Conservation (phyloP, 2,888 invertebrate genomes). For the Steromphala cineraria region DNA sequence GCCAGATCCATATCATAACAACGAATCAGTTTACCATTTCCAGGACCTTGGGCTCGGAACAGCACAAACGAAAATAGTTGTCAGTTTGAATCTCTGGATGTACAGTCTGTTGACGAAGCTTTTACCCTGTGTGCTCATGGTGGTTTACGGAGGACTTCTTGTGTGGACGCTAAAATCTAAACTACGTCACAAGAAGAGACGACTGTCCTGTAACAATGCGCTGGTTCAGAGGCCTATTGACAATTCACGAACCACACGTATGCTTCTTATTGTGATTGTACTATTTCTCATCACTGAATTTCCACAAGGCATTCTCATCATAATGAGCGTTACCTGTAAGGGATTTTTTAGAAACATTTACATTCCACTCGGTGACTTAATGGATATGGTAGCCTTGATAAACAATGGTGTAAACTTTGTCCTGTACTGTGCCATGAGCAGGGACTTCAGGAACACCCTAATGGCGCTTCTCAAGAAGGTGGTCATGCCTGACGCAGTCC, state of each 20-base stretch:
- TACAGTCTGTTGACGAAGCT: slow-evolving; percentile 94
- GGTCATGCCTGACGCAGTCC: background rate
- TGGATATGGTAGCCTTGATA: slow-evolving; percentile 92
- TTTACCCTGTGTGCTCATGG: slow-evolving; percentile 90
- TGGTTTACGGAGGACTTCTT: slow-evolving; percentile 79
- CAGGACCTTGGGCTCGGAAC: slow-evolving; percentile 54
- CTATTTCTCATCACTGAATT: slow-evolving; percentile 92
- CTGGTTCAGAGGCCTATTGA: slow-evolving; percentile 42
- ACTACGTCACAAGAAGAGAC: slow-evolving; percentile 38
- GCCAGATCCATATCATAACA: slow-evolving; percentile 8
- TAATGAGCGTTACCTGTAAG: slow-evolving; percentile 84
- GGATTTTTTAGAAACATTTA: slow-evolving; percentile 82
- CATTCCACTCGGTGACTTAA: slow-evolving; percentile 81
- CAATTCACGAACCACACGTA: slow-evolving; percentile 86
- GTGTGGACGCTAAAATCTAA: slow-evolving; percentile 59
- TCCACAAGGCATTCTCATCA: slow-evolving; percentile 84
- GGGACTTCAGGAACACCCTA: slow-evolving; percentile 85
- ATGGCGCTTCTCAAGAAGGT: slow-evolving; percentile 33
- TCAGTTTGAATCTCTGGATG: slow-evolving; percentile 85
- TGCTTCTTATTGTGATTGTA: slow-evolving; percentile 89
- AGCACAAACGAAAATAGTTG: slow-evolving; percentile 47
- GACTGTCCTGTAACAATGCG: slow-evolving; percentile 31
- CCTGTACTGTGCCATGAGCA: slow-evolving; percentile 94
- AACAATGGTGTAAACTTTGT: slow-evolving; percentile 96
- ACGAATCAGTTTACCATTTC: slow-evolving; percentile 48